These are phyloP conservation scores for Drosophila picticornis DNA, from an alignment of 2,888 invertebrate species.

Conservation along the genomic window DNA sequence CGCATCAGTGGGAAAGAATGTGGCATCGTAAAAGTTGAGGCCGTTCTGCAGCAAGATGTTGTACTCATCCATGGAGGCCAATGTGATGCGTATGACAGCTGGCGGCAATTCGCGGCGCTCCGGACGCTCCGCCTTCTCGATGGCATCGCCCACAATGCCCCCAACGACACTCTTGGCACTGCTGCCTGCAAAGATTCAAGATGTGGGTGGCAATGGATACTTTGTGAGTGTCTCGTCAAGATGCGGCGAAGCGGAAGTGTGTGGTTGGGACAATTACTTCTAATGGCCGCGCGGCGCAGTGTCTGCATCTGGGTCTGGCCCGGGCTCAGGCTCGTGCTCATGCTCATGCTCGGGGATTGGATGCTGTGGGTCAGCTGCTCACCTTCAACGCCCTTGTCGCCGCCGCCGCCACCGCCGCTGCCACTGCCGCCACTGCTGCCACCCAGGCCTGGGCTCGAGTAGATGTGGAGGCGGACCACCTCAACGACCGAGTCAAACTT, in stretches of 20 bases:
- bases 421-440: conserved; percentile 17
- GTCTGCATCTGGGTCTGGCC: conserved; percentile 61
- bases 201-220: background rate
- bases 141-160: conserved; percentile 62
- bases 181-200: conserved; percentile 41
- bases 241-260: conserved; percentile 3
- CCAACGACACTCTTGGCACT: conserved; percentile 52
- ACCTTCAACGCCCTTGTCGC: conserved; percentile 82
- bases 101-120: conserved; percentile 87
- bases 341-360: conserved; percentile 36
- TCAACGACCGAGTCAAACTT: conserved; percentile 93
- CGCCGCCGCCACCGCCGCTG: conserved; percentile 19
- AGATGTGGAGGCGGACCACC: conserved; percentile 89
- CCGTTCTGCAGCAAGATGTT: conserved; percentile 93
- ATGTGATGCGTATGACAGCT: conserved; percentile 90
- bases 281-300: conserved; percentile 68
- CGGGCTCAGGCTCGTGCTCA: conserved; percentile 14
- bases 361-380: conserved; percentile 57
- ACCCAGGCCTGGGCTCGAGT: conserved; percentile 65
- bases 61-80: conserved; percentile 91
- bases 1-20: conserved; percentile 94
- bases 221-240: background rate
- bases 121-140: conserved; percentile 70
- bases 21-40: conserved; percentile 94
- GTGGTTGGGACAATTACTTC: conserved; percentile 61